Conservation (phyloP, 2,888 invertebrate genomes). For the Schrankia costaestrigalis region DNA sequence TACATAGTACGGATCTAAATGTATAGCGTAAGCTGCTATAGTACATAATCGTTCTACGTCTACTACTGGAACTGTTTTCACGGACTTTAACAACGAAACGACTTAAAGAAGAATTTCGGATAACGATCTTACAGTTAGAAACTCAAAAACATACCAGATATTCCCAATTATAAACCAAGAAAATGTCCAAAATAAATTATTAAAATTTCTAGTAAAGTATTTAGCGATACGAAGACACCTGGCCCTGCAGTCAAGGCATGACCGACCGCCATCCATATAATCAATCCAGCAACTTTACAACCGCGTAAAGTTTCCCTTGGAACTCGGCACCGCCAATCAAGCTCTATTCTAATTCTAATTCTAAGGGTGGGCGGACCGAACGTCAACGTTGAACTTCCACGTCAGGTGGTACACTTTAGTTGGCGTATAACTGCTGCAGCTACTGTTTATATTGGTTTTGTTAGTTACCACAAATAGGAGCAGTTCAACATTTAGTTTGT, state of each 20-base stretch:
- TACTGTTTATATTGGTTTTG: conserved; percentile 29
- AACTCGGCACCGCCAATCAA: conserved; percentile 38
- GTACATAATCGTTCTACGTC: no score
- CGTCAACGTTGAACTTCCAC: conserved; percentile 26
- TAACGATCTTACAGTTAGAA: no score
- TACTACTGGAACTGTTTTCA: no score
- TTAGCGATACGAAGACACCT: no score
- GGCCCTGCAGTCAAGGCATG: conserved; percentile 1
- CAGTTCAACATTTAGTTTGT: conserved; percentile 6
- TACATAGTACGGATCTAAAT: no score
- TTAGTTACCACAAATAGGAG: conserved; percentile 14
- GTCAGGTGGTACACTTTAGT: conserved; percentile 31
- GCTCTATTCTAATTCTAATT: conserved; percentile 44
- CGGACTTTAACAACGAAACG: no score
- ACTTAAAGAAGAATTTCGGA: no score
- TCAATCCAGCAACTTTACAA: conserved; percentile 26
- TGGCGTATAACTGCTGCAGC: conserved; percentile 19
- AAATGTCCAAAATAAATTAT: no score
- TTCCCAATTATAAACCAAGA: no score
- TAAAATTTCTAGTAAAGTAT: no score
- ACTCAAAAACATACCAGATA: no score
- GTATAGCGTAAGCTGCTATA: no score
- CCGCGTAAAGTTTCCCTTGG: conserved; percentile 25
- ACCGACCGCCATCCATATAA: conserved; percentile 18
- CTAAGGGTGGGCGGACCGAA: conserved; percentile 14